These are phyloP conservation scores for Odocoileus hemionus DNA, from an alignment of 2,113 vertebrate genomes.

Conservation along the genomic window DNA sequence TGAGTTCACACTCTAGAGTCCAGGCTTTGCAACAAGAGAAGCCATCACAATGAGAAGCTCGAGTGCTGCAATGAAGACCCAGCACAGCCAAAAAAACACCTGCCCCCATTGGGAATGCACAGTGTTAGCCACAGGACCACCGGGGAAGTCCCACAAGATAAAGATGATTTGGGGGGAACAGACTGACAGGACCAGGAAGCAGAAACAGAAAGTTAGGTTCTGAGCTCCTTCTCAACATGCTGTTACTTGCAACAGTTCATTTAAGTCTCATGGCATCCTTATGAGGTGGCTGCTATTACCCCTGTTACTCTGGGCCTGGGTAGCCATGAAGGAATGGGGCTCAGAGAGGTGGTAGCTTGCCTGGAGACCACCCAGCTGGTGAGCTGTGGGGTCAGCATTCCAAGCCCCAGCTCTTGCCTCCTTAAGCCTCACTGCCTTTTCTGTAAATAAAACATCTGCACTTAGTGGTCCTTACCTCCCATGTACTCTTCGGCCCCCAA, in stretches of 20 bases:
- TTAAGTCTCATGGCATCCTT: neutral
- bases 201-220: neutral
- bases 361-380: neutral
- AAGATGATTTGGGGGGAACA: neutral
- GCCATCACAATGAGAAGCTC: neutral
- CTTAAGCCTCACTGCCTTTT: neutral
- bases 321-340: neutral
- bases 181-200: neutral
- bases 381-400: no score
- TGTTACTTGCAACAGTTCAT: neutral
- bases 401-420: neutral
- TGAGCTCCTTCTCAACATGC: accelerated
- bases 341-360: neutral
- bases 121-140: neutral
- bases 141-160: neutral
- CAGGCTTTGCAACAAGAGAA: neutral
- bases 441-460: neutral
- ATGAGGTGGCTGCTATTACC: no score
- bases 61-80: neutral
- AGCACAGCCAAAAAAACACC: neutral
- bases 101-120: neutral
- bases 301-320: neutral
- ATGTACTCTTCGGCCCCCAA: neutral
- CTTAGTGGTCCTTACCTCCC: neutral
- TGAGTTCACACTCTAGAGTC: neutral